Percentiles rank a stretch among this genome's conserved stretches.
Evolutionary conservation across 2,888 invertebrate species (phyloP).

Genomic region (Spatulosminthurus flaviceps): DNA sequence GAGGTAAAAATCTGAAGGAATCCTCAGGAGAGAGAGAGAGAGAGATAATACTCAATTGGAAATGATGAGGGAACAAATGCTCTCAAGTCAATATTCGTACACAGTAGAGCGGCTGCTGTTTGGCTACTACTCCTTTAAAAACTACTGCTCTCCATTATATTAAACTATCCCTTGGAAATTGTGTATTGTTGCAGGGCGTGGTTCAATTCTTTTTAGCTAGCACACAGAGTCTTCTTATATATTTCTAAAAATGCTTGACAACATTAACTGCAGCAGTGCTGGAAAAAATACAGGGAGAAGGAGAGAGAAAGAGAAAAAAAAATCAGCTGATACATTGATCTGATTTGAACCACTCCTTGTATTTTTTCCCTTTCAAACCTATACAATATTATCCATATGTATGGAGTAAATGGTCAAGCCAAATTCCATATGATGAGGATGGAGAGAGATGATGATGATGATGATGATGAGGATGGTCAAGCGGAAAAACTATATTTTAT

Average conservation of each 20-base stretch:
- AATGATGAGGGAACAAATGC: too few species aligned
- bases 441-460: not conserved
- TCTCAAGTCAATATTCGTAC: not conserved
- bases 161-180: not conserved
- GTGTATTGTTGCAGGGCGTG: conserved; percentile 46
- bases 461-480: not conserved
- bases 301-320: too few species aligned
- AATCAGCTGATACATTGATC: conserved; percentile 48
- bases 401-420: too few species aligned
- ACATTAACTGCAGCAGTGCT: too few species aligned
- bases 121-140: too few species aligned
- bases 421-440: too few species aligned
- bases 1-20: not conserved
- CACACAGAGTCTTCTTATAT: conserved; percentile 18
- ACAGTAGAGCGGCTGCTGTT: not conserved
- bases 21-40: too few species aligned
- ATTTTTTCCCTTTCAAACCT: too few species aligned
- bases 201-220: conserved; percentile 43
- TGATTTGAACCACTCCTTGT: conserved; percentile 46
- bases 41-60: too few species aligned
- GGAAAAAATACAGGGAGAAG: too few species aligned
- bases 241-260: conserved; percentile 42
- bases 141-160: not conserved
- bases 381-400: too few species aligned
- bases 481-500: conserved; percentile 40